Conservation (phyloP, 2,888 invertebrate species). For the Laspeyria flexula region DNA sequence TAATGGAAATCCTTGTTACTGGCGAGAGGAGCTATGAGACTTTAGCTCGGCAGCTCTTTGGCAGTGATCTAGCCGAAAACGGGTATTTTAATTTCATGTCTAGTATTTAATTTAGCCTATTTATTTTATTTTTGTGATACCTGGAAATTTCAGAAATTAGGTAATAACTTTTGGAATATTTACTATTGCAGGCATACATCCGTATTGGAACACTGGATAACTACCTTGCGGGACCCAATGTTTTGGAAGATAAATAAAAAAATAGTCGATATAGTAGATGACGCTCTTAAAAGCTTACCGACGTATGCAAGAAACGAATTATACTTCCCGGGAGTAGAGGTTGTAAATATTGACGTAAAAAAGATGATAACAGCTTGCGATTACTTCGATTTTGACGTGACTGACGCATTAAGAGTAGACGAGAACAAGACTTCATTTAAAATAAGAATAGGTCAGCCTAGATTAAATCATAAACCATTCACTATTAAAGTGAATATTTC, state of each 20-base stretch:
- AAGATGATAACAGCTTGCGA: conserved; percentile 89
- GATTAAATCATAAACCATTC: conserved; percentile 91
- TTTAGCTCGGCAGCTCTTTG: conserved; percentile 60
- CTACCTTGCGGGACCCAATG: conserved; percentile 89
- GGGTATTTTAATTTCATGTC: conserved; percentile 64
- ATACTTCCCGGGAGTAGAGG: conserved; percentile 87
- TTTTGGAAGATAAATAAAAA: conserved; percentile 89
- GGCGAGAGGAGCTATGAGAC: conserved; percentile 70
- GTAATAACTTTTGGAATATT: conserved; percentile 28
- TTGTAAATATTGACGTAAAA: conserved; percentile 87
- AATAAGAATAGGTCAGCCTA: conserved; percentile 84
- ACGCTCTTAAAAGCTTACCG: conserved; percentile 84
- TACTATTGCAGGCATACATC: conserved; percentile 64
- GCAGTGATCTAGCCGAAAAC: conserved; percentile 51
- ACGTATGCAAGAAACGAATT: conserved; percentile 87
- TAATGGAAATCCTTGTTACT: conserved; percentile 74
- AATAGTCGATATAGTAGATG: conserved; percentile 84
- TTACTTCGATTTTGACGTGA: conserved; percentile 87
- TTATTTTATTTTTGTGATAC: too few relatives aligned
- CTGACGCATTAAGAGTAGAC: conserved; percentile 82
- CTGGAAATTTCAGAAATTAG: too few relatives aligned
- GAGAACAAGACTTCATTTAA: conserved; percentile 64
- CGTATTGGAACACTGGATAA: conserved; percentile 81
- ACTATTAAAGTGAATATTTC: conserved; percentile 87
- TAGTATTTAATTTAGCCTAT: too few relatives aligned